Evolutionary conservation across 2,797 vertebrate genomes (phyloP).

Genomic region (Pangasius macronema): DNA sequence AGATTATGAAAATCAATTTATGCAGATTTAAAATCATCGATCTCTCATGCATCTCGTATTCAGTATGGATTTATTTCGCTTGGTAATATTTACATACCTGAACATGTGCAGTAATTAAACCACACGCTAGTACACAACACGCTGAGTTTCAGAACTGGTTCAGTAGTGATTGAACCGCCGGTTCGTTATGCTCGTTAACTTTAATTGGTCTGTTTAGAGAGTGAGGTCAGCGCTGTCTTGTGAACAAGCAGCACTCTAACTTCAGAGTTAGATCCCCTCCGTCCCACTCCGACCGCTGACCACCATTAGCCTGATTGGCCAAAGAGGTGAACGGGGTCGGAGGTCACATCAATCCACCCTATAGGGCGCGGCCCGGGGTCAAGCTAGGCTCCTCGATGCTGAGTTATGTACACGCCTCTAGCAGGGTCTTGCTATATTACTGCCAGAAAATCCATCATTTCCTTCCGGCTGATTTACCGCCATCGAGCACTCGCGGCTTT

Average conservation of each 20-base stretch:
- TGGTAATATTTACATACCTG: conserved; percentile 16
- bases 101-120: conserved; percentile 33
- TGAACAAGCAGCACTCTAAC: conserved; percentile 38
- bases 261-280: conserved; percentile 67
- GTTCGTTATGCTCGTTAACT: conserved; percentile 52
- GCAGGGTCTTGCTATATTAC: conserved; percentile 68
- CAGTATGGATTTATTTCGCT: conserved; percentile 31
- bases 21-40: conserved; percentile 38
- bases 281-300: conserved; percentile 49
- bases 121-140: background rate
- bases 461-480: conserved; percentile 77
- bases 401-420: conserved; percentile 71
- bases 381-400: conserved; percentile 49
- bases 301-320: conserved; percentile 81
- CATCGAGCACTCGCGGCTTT: conserved; percentile 61
- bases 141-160: background rate
- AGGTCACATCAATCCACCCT: conserved; percentile 74
- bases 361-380: conserved; percentile 52
- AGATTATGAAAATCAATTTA: conserved; percentile 39
- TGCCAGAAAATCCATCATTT: conserved; percentile 76
- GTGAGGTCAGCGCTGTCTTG: conserved; percentile 64
- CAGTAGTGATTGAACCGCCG: background rate
- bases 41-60: conserved; percentile 11
- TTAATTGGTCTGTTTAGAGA: conserved; percentile 60
- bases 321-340: conserved; percentile 73